phyloP scores from a whole-genome alignment of 2,888 invertebrate genomes.

The Orgyia antiqua region DNA sequence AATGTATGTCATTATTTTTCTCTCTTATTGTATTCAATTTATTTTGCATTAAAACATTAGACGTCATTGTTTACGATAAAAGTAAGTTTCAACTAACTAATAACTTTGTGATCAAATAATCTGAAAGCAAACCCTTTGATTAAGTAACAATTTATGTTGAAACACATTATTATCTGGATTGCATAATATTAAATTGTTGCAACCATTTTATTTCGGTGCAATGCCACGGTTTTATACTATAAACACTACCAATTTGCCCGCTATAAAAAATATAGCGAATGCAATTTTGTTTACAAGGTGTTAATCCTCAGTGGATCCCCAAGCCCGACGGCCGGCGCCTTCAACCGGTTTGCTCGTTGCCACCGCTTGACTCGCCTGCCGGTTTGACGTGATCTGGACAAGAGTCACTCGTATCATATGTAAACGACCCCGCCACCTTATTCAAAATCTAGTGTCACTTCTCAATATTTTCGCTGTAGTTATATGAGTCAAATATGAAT shows the following conservation, averaged over 20 bases:
- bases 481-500: too few species aligned
- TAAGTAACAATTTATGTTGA: too few species aligned
- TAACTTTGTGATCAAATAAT: too few species aligned
- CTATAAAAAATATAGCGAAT: slow-evolving; percentile 49
- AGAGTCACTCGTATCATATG: slow-evolving; percentile 60
- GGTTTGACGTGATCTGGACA: slow-evolving; percentile 71
- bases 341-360: slow-evolving; percentile 71
- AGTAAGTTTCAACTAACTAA: too few species aligned
- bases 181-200: slow-evolving; percentile 14
- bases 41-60: too few species aligned
- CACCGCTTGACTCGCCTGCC: slow-evolving; percentile 62
- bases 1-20: too few species aligned
- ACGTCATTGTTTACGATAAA: too few species aligned
- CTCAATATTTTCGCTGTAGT: slow-evolving; percentile 15
- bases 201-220: slow-evolving; percentile 8
- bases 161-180: too few species aligned
- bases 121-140: too few species aligned
- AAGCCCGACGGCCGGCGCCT: slow-evolving; percentile 63
- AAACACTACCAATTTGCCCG: slow-evolving; percentile 18
- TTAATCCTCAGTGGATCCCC: slow-evolving; percentile 56
- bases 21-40: too few species aligned
- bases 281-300: slow-evolving; percentile 73
- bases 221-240: slow-evolving; percentile 23
- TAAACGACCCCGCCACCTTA: slow-evolving; percentile 66
- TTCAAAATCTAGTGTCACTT: slow-evolving; percentile 32